These are phyloP conservation scores for Phoenoteleia sp. DNA, from an alignment of 2,888 invertebrate genomes.

Conservation along the genomic window DNA sequence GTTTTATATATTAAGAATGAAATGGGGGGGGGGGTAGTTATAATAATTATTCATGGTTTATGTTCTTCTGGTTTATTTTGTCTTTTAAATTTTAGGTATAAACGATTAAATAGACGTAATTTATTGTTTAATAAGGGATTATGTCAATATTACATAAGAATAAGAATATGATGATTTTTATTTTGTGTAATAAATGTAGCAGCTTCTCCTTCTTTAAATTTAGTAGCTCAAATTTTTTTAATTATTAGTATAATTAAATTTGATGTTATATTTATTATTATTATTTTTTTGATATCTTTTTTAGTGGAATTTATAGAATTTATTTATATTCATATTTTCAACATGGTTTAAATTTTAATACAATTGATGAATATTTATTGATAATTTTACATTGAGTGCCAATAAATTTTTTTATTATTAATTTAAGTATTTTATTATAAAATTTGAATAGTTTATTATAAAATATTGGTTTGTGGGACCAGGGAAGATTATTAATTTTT, in stretches of 20 bases:
- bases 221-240: constrained; percentile 90
- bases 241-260: constrained; percentile 87
- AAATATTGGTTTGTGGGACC: constrained; percentile 91
- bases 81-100: constrained; percentile 90
- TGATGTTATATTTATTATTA: too few relatives aligned
- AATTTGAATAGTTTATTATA: constrained; percentile 90
- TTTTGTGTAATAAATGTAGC: constrained; percentile 90
- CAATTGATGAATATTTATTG: constrained; percentile 88
- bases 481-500: constrained; percentile 87
- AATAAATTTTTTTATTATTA: constrained; percentile 89
- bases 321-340: constrained; percentile 89
- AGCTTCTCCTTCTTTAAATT: constrained; percentile 90
- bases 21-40: too few relatives aligned
- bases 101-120: constrained; percentile 89
- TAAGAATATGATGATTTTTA: constrained; percentile 90
- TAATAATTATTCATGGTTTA: constrained; percentile 90
- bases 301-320: constrained; percentile 90
- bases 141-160: constrained; percentile 88
- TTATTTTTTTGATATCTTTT: constrained; percentile 88
- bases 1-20: too few relatives aligned
- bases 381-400: constrained; percentile 89
- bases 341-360: constrained; percentile 86
- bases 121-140: constrained; percentile 89
- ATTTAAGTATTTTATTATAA: constrained; percentile 84
- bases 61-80: constrained; percentile 90